Conservation (phyloP, 1,140 invertebrate species). For the Drosophila murphyi region DNA sequence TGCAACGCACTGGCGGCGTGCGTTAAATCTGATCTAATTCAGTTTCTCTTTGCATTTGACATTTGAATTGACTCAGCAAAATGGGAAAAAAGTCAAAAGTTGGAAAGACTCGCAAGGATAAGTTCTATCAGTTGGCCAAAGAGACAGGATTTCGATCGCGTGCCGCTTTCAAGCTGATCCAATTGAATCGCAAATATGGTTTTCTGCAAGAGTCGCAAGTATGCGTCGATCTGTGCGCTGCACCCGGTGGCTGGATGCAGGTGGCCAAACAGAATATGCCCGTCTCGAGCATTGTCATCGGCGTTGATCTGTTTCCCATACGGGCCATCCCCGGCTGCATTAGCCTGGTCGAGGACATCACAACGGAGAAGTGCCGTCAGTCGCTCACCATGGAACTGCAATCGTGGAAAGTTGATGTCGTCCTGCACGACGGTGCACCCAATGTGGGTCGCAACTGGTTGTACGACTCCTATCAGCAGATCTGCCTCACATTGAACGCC, state of each 20-base stretch:
- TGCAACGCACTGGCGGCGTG: slow-evolving; percentile 41
- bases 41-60: slow-evolving; percentile 21
- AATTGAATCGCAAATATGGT: slow-evolving; percentile 98
- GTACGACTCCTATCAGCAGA: slow-evolving; percentile 98
- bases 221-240: slow-evolving; percentile 99
- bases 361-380: slow-evolving; percentile 94
- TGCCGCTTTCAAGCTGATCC: slow-evolving; percentile 99
- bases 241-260: slow-evolving; percentile 99
- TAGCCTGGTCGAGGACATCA: slow-evolving; percentile 96
- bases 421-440: slow-evolving; percentile 98
- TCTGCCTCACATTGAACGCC: slow-evolving; percentile 94
- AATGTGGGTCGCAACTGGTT: slow-evolving; percentile 99
- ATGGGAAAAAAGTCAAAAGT: slow-evolving; percentile 99
- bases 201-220: slow-evolving; percentile 98
- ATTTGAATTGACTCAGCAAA: slow-evolving; percentile 71
- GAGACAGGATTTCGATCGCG: slow-evolving; percentile 98
- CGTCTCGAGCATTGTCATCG: slow-evolving; percentile 96
- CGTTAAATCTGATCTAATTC: slow-evolving; percentile 12
- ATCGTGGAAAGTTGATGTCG: slow-evolving; percentile 98
- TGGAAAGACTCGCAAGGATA: slow-evolving; percentile 99
- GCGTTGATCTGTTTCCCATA: slow-evolving; percentile 98
- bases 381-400: slow-evolving; percentile 93
- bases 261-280: slow-evolving; percentile 99
- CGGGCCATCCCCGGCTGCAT: slow-evolving; percentile 96
- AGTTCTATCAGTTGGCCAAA: slow-evolving; percentile 99